Base-by-base conservation (phyloP, 2,113 vertebrate species). In the Strix aluco region DNA sequence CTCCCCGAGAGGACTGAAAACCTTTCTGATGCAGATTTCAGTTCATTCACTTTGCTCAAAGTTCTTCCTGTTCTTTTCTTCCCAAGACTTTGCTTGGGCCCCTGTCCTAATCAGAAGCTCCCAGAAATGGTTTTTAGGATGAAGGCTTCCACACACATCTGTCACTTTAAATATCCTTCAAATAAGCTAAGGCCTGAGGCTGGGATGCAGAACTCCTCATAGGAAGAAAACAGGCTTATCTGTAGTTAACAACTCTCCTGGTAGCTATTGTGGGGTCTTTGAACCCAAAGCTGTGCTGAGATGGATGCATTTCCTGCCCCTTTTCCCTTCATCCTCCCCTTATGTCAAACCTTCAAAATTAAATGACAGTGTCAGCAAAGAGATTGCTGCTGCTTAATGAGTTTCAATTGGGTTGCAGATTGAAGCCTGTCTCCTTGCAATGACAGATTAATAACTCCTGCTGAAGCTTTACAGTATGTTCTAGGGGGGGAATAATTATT, bases 391-490 rank as follows among this genome's bases (percentile, higher is more conserved):
- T 86, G 79, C 82, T 81, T 88, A 79, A 92, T 91, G 88, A 93
- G 44, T 86, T 95, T 88, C 88, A 88, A 12, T 40, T 67, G 61
- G 65, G 38, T 63, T 94, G 73, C 29, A 87, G 89, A 75, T 93
- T 94, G 91, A 92, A 95, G 77, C 38, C 65, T 73, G 32, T 81
- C 69, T 95, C 46, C 57, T 92, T 86, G 67, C 72, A 77, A 23
- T 95, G 94, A 89, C 93, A 89, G 57, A 74, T 57, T 96, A 96
- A 96, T 92, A 86, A 95, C 69, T 78, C 51, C 42, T 72, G 77
- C 75, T 94, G 85, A 81, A 83, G 88, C 42, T 78, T 86, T 86
- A 42, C n/a, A 51, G 57, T 34, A 57, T 0, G 0, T 57, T 52
- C 67, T 13, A 7, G 16, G 6, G 20, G 30, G 34, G 38, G 11